Evolutionary conservation across 2,797 vertebrate species (phyloP), one percentile per base, ranked within the genome.

Genomic region (Acrossocheilus fasciatus): DNA sequence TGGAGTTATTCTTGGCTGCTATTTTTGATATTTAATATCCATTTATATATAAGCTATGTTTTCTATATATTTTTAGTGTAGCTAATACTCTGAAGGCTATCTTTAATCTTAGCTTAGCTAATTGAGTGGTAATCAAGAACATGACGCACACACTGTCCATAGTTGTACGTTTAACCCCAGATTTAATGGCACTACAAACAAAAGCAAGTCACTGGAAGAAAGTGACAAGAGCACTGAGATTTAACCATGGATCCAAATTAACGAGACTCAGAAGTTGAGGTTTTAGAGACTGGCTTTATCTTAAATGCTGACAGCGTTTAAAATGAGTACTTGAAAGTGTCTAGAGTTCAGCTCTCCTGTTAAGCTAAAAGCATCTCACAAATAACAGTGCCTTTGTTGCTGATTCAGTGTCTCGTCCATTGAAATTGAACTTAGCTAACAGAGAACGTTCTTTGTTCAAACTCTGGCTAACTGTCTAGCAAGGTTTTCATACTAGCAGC

Each of bases 281-380:
- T 54, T 15, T n/a, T 73, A 54, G 26, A 47, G 36, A 50, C 52
- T n/a, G 45, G 80, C 69, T 73, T 57, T 43, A 79, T 80, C 77
- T 66, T 59, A 88, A 82, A 79, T 77, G 89, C 81, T 68, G 12
- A 68, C 68, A 34, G 30, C 14, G 30, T 90, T 85, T 81, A 79
- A 88, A 87, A 81, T 41, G 54, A 85, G 81, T 20, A 79, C 73
- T 50, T 82, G 68, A 89, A 78, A 89, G 82, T 76, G 83, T 72
- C 72, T 83, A 54, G 74, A 83, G 75, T 70, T 81, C 62, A 81
- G 36, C 30, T 86, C 70, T 84, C 82, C 81, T 77, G 68, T 87
- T 85, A 78, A 64, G 64, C 75, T 89, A 84, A 89, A 87, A 90
- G 86, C 75, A 34, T 81, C 62, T 81, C 64, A 81, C 50, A 83